phyloP scores from a whole-genome alignment of 1,140 invertebrate genomes.

The Orchesella cincta region DNA sequence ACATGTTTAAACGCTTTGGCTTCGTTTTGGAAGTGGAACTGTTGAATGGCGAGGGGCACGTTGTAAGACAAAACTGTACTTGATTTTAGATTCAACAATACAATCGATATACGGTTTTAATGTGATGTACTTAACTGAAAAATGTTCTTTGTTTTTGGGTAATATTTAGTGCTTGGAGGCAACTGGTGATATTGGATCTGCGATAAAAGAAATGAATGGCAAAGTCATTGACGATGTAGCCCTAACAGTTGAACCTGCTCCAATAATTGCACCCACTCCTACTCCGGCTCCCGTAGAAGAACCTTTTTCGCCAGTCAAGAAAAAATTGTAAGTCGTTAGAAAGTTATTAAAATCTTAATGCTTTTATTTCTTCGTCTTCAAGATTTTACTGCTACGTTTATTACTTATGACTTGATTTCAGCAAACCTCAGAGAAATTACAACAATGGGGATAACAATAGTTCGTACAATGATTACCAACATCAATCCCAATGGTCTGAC shows the following conservation, averaged over 20 bases:
- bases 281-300: neutral
- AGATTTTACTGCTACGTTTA: no score
- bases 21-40: slow-evolving; percentile 39
- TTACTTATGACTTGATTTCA: neutral
- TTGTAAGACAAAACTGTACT: slow-evolving; percentile 44
- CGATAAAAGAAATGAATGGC: slow-evolving; percentile 47
- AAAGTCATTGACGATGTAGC: slow-evolving; percentile 29
- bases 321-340: no score
- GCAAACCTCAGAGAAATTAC: neutral
- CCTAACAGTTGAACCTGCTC: slow-evolving; percentile 12
- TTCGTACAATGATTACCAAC: no score
- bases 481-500: no score
- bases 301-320: no score
- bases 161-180: slow-evolving; percentile 47
- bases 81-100: no score
- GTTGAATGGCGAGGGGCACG: slow-evolving; percentile 24
- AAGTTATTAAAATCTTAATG: no score
- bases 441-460: no score
- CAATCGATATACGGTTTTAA: no score
- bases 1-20: slow-evolving; percentile 47
- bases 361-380: no score
- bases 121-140: neutral
- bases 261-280: neutral
- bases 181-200: slow-evolving; percentile 46
- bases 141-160: slow-evolving; percentile 2